A percentile compares a stretch with the other conserved stretches of the same genome.
phyloP scores from a whole-genome alignment of 30 jellyfish, hydroid and myxozoan species.

The Clytia hemisphaerica region DNA sequence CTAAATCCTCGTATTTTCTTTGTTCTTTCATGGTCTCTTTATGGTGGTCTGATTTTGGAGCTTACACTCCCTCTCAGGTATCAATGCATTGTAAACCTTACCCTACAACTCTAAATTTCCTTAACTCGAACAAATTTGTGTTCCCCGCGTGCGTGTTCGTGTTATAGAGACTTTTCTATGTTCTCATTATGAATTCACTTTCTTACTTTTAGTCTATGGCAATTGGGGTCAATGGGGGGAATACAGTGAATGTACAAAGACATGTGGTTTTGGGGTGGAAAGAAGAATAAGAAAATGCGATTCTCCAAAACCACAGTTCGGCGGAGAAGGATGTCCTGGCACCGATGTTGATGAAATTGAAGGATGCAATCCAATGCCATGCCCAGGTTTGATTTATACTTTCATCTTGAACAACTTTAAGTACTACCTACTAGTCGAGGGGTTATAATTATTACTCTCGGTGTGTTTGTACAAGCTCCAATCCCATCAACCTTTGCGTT shows the following conservation, averaged over 20 bases:
- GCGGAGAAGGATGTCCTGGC: constrained; percentile 61
- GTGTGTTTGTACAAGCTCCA: background rate
- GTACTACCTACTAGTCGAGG: constrained; percentile 27
- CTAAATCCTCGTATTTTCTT: no score
- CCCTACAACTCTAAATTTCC: no score
- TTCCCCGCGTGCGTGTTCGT: no score
- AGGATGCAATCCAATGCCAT: constrained; percentile 53
- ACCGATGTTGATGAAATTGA: constrained; percentile 26
- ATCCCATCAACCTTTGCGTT: background rate
- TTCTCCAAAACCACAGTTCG: constrained; percentile 38
- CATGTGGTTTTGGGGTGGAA: constrained; percentile 59
- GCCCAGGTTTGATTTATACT: no score
- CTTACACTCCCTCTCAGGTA: no score
- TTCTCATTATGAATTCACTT: constrained; percentile 3
- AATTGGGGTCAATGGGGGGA: constrained; percentile 57
- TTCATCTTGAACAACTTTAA: background rate
- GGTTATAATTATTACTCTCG: constrained; percentile 14
- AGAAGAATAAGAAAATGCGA: constrained; percentile 40
- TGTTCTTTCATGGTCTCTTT: no score
- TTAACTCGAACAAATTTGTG: no score
- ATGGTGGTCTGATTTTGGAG: no score
- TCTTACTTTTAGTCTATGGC: constrained; percentile 39
- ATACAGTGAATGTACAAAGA: constrained; percentile 13
- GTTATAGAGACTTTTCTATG: no score
- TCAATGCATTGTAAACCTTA: no score